Evolutionary conservation across 2,113 vertebrate genomes (phyloP).

Genomic region (Otolemur garnettii): DNA sequence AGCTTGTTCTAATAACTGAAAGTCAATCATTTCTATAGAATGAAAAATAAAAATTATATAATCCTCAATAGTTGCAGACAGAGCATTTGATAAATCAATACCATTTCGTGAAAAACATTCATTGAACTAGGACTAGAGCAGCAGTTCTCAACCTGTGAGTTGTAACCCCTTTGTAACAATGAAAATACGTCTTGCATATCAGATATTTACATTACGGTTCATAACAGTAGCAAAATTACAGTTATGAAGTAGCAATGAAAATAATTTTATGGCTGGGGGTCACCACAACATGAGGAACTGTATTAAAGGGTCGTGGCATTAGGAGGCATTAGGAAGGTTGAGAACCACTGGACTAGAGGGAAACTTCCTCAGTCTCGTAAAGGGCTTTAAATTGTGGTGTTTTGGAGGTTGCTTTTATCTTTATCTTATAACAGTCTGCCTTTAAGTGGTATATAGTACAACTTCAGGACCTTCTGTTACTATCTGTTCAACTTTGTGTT

Average conservation of each 20-base stretch:
- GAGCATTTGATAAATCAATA: background rate
- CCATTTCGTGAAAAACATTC: background rate
- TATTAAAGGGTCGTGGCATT: too few relatives aligned
- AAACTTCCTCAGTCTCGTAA: background rate
- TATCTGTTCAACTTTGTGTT: background rate
- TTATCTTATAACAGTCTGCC: background rate
- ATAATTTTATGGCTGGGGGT: too few relatives aligned
- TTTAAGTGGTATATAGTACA: background rate
- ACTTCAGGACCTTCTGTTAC: background rate
- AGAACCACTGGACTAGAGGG: background rate
- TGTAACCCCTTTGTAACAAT: too few relatives aligned
- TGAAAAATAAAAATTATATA: background rate
- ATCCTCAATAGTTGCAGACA: background rate
- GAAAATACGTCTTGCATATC: too few relatives aligned
- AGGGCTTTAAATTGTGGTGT: background rate
- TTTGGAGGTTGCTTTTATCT: conserved; percentile 26
- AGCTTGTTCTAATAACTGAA: background rate
- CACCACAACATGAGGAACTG: too few relatives aligned
- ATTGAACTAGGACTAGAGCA: background rate
- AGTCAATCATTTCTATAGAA: background rate
- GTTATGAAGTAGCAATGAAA: too few relatives aligned
- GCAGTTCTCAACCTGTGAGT: too few relatives aligned
- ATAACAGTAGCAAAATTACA: too few relatives aligned
- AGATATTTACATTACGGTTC: too few relatives aligned
- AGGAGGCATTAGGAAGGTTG: too few relatives aligned